Base-by-base conservation (phyloP, 2,888 invertebrate species). In the Microctonus brassicae region DNA sequence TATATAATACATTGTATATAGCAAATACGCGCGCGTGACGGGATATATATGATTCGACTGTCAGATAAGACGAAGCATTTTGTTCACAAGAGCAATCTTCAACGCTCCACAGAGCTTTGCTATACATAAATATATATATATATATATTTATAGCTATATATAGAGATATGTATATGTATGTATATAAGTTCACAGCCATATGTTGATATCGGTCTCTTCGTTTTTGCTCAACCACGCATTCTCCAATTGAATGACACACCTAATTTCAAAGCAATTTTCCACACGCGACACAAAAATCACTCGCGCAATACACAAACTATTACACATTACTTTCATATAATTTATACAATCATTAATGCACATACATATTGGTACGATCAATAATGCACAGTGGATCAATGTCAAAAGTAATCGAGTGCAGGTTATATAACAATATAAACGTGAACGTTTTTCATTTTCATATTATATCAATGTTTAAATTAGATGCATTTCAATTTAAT, bases 41-140 rank as follows among this genome's bases (percentile, higher is more conserved):
- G 47, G 47, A 47, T 47, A 77, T 47, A 77, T 76, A 77, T 77
- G 78, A 78, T 79, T 71, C 76, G 66, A 73, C 73, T 74, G 78
- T 78, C 76, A 76, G 78, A 77, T 77, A 76, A 75, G 72, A 66
- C 58, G 65, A 61, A 74, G 71, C 76, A 77, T 77, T 78, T 78
- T 78, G 77, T 78, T 72, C 72, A 73, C 77, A 74, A 73, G 65
- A 69, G 74, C 75, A 75, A 77, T 77, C 75, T 78, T 75, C 61
- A 53, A 76, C 74, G 78, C 74, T 75, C 64, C 61, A 72, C 65
- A 70, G 72, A 73, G 13, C 74, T 60, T 70, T 47, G 17, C 47
- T 17, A 47, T 7, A 47, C 17, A 47, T 17, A 47, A n/a, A 11
- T 39, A n/a, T 9, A 39, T 39, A 39, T 39, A 11, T 39, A n/a